Base-by-base conservation (phyloP, 1,140 invertebrate genomes). In the Rhagoletis zephyria region DNA sequence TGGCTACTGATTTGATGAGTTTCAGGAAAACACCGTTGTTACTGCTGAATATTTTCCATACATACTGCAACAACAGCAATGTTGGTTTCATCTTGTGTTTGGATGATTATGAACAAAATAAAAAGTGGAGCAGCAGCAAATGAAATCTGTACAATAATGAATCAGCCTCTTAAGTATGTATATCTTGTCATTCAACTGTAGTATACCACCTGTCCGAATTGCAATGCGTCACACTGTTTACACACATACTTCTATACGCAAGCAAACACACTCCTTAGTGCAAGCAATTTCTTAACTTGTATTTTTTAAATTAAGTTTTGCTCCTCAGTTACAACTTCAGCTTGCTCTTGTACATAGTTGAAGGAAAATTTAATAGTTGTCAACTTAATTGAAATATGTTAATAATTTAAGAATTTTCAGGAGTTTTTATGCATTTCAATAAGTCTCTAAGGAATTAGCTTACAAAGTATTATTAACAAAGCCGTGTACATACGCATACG, bases 351-450 rank as follows among this genome's bases (percentile, higher is more conserved):
- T 67, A 67, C 4, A 12, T 48, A 30, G 74, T 19, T 56, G 14
- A 19, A 59, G 14, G 6, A 81, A 81, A 81, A 30, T 81, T 81
- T 59, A 56, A 19, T 48, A 81, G 74, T 56, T 81, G 74, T 81
- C 74, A 81, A 81, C 48, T 81, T 81, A 81, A 81, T 81, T 81
- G 74, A 81, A 81, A 81, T 81, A 81, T 81, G 74, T 56, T 56
- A 81, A 81, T 81, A 59, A 81, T 81, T 81, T 56, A 30, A 81
- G 16, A 81, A 81, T 19, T 56, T 7, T 81, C n/a, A 48, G 56
- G 48, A 81, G n/a, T 56, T 74, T 74, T 74, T 81, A 10, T 48
- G 42, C 19, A 56, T 19, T 81, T 7, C 16, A 56, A 56, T 67
- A 7, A 56, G 48, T 30, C 48, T 81, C 74, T 10, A 67, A 40